Evolutionary conservation across 2,888 invertebrate species (phyloP).

Genomic region (Prosapia bicincta): DNA sequence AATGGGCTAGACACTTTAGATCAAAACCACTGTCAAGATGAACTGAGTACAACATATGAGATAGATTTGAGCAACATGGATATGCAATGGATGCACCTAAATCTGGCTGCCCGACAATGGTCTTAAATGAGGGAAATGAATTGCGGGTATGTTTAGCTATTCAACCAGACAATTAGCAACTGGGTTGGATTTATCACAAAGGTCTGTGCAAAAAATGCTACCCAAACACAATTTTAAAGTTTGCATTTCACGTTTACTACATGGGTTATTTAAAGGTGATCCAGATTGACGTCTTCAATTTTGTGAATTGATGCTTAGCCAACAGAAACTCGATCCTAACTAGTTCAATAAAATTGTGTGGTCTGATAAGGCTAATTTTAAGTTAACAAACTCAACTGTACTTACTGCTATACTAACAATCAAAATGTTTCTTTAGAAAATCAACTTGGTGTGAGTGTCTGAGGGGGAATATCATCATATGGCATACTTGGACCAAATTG

Average conservation of each 20-base stretch:
- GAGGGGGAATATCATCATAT: background rate
- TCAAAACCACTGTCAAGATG: too few relatives aligned
- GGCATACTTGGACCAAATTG: background rate
- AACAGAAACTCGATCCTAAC: too few relatives aligned
- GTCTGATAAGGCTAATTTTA: too few relatives aligned
- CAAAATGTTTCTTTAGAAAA: background rate
- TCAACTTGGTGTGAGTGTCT: background rate
- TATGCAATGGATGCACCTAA: background rate
- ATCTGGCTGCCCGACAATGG: background rate
- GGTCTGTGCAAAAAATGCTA: background rate
- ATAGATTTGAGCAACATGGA: too few relatives aligned
- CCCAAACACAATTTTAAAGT: background rate
- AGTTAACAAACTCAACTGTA: background rate
- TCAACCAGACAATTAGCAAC: background rate
- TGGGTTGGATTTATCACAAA: background rate
- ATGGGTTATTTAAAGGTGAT: background rate
- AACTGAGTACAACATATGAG: too few relatives aligned
- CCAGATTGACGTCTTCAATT: background rate
- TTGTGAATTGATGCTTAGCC: too few relatives aligned
- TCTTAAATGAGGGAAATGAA: too few relatives aligned
- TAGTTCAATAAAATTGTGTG: background rate
- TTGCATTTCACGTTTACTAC: too few relatives aligned
- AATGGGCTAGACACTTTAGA: too few relatives aligned
- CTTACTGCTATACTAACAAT: background rate
- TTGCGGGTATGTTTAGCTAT: background rate